A percentile compares a stretch with the other conserved stretches of the same genome.
Conservation (phyloP, 2,797 vertebrate species). For the Taenioides sp. region DNA sequence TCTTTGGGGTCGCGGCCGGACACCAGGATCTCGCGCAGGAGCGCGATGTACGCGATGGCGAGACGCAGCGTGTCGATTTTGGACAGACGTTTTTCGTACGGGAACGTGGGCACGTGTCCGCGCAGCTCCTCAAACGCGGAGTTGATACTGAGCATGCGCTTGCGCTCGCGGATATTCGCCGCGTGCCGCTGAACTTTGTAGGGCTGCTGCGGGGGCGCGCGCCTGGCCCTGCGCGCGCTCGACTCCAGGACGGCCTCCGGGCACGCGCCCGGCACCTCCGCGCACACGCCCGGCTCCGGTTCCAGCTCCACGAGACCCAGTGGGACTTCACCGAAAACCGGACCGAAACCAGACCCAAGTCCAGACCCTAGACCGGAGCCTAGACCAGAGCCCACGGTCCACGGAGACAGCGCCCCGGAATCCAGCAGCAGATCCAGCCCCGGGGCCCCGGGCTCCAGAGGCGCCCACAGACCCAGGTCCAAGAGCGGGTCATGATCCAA, state of each 20-base stretch:
- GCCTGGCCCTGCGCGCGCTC: constrained; percentile 31
- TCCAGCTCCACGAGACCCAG: constrained; percentile 62
- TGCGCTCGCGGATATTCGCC: constrained; percentile 83
- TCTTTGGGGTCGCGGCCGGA: constrained; percentile 79
- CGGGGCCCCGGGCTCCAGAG: constrained; percentile 3
- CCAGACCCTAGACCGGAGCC: not conserved
- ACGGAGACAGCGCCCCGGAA: constrained; percentile 49
- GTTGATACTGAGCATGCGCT: constrained; percentile 82
- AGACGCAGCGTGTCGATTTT: constrained; percentile 82
- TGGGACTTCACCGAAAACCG: not conserved
- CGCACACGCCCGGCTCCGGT: constrained; percentile 47
- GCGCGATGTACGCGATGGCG: constrained; percentile 82
- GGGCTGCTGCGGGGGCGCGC: constrained; percentile 57
- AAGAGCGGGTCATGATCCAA: constrained; percentile 4
- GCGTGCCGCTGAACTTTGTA: constrained; percentile 79
- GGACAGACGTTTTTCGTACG: constrained; percentile 82
- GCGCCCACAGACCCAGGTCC: constrained; percentile 4
- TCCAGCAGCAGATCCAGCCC: constrained; percentile 5
- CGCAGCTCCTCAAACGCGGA: constrained; percentile 80
- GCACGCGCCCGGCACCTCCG: constrained; percentile 71
- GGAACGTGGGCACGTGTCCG: constrained; percentile 81
- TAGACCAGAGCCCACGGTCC: constrained; percentile 40
- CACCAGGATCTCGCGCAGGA: constrained; percentile 81
- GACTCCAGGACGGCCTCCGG: constrained; percentile 56
- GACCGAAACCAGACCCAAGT: not conserved